Base-by-base conservation (phyloP, 1,140 invertebrate species). In the Alviniconcha marisindica region DNA sequence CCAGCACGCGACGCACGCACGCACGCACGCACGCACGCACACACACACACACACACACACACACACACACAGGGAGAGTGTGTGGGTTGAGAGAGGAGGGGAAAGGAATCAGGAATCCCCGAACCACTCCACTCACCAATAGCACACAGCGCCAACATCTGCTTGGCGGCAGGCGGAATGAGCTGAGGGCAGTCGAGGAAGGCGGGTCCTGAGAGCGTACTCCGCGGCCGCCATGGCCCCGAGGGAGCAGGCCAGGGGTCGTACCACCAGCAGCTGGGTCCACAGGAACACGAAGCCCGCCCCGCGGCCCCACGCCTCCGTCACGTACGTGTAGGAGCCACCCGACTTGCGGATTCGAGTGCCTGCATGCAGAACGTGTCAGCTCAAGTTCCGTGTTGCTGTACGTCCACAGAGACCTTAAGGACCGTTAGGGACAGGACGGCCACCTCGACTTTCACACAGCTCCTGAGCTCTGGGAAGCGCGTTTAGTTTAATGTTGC, bases 341-440 rank as follows among this genome's bases (percentile, higher is more conserved):
- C 83, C 83, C 21, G 83, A 84, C 48, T 74, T 86, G 1, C 60
- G 48, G 21, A 84, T 80, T 24, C 83, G 83, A 7, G 78, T 83
- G 28, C 77, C 83, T 86, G 80, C 1, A n/a, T n/a, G n/a, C n/a
- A n/a, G n/a, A n/a, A n/a, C n/a, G n/a, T n/a, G n/a, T n/a, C n/a
- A n/a, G n/a, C n/a, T n/a, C n/a, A n/a, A n/a, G n/a, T n/a, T n/a
- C n/a, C n/a, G n/a, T n/a, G n/a, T n/a, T n/a, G n/a, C n/a, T n/a
- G n/a, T n/a, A n/a, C n/a, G n/a, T n/a, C n/a, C n/a, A n/a, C n/a
- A n/a, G n/a, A n/a, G n/a, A n/a, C n/a, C n/a, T n/a, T n/a, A n/a
- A n/a, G n/a, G n/a, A n/a, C n/a, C n/a, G n/a, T n/a, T n/a, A n/a
- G n/a, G n/a, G n/a, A n/a, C n/a, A n/a, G n/a, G n/a, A n/a, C n/a